Evolutionary conservation across 2,113 vertebrate species (phyloP), one percentile per base, ranked within the genome.

Genomic region (Orcinus orca): DNA sequence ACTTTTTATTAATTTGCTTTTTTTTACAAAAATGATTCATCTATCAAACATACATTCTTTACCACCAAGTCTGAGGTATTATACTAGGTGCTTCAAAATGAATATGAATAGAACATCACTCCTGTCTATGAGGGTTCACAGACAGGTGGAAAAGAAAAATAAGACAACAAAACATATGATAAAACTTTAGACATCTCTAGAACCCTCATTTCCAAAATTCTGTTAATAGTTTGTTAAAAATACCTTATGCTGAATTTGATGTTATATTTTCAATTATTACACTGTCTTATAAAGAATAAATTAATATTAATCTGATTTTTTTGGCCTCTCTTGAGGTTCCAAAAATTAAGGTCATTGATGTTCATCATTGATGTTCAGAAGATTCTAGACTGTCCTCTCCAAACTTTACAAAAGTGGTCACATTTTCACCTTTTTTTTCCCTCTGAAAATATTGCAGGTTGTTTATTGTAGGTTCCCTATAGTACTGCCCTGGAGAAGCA

Each of bases 361-460:
- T 80, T 96, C 38, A 86, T n/a, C 63, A 11, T 65, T 85, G 67
- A 76, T 44, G 4, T 80, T 96, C 38, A 86, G 38, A 63, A 88
- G 80, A 65, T 18, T 76, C 25, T 73, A 44, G 23, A 76, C 29
- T 47, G 17, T 50, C 13, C 8, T 62, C 3, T 88, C 13, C 20
- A 83, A 73, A 80, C n/a, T 31, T 63, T 47, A 29, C 2, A 77
- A 65, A 97, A 29, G 9, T 8, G 5, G 12, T 17, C n/a, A 47
- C 6, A 63, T 3, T 53, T 67, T 65, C 23, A 67, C 14, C 53
- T 9, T 60, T 62, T 25, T 38, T 44, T n/a, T n/a, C 26, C 14
- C 36, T 36, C 21, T 81, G 21, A 85, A 90, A 88, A 60, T 8
- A 70, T 0, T 88, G 10, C 25, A 47, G 7, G 6, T 53, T 5